These are phyloP conservation scores for Maconellicoccus hirsutus DNA, from an alignment of 1,140 invertebrate genomes.

Conservation along the genomic window DNA sequence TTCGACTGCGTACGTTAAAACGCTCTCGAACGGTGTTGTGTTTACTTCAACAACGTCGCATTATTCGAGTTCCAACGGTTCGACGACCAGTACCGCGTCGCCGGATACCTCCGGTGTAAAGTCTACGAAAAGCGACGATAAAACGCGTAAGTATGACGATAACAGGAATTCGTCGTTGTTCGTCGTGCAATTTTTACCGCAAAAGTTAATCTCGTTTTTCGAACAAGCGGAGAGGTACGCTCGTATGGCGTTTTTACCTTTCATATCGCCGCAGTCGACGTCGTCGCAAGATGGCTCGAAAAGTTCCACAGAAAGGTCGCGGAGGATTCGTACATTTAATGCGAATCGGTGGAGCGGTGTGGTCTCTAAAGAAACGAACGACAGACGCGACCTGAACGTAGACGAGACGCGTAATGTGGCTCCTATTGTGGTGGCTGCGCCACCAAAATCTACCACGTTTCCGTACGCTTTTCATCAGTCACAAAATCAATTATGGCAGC, in stretches of 20 bases:
- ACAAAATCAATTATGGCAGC: neutral
- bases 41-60: conserved; percentile 33
- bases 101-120: conserved; percentile 26
- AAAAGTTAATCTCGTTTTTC: conserved; percentile 58
- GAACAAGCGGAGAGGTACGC: conserved; percentile 70
- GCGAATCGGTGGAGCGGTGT: neutral
- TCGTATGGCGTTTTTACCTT: conserved; percentile 31
- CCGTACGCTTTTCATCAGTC: neutral
- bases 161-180: conserved; percentile 25
- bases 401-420: neutral
- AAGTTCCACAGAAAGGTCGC: neutral
- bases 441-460: neutral
- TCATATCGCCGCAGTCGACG: conserved; percentile 27
- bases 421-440: neutral
- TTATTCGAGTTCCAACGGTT: neutral
- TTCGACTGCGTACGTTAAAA: neutral
- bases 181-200: conserved; percentile 66
- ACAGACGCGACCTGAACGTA: neutral
- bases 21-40: neutral
- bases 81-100: conserved; percentile 17
- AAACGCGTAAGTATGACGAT: conserved; percentile 22
- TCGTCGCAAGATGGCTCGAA: conserved; percentile 16
- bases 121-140: conserved; percentile 28
- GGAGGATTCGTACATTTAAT: neutral
- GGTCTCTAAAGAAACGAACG: neutral